These are phyloP conservation scores for Globodera ellingtonae DNA, from an alignment of 1,140 invertebrate genomes.

Conservation along the genomic window DNA sequence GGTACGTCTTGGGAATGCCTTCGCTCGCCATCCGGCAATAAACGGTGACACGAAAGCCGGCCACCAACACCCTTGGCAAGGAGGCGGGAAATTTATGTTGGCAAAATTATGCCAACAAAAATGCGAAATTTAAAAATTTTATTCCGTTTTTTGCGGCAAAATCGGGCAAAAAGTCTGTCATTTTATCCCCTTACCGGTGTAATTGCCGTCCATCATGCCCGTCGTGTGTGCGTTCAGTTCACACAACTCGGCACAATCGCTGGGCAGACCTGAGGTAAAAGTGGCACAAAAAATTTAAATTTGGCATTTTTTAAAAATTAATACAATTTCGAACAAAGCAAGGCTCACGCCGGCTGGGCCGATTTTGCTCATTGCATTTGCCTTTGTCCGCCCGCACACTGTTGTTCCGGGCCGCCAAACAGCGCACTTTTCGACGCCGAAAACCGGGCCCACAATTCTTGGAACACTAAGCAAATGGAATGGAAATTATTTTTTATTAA, in stretches of 20 bases:
- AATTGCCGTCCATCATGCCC: constrained; percentile 56
- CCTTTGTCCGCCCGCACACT: constrained; percentile 36
- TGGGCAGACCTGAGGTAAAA: constrained; percentile 41
- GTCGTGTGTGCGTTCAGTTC: constrained; percentile 32
- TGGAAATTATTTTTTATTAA: neutral
- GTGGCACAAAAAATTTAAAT: constrained; percentile 13
- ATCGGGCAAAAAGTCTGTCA: no score
- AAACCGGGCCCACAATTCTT: constrained; percentile 59
- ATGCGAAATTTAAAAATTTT: no score
- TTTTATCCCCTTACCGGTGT: constrained; percentile 35
- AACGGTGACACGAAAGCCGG: constrained; percentile 59
- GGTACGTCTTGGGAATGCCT: constrained; percentile 60
- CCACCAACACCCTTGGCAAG: constrained; percentile 48
- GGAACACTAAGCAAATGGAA: constrained; percentile 53
- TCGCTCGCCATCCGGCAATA: constrained; percentile 64
- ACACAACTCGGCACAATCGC: constrained; percentile 57
- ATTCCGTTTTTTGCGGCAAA: no score
- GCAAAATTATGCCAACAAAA: no score
- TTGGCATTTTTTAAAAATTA: no score
- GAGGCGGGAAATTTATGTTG: no score
- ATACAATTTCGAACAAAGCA: constrained; percentile 64
- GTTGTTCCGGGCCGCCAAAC: constrained; percentile 28
- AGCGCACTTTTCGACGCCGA: constrained; percentile 49
- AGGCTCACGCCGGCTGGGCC: constrained; percentile 53
- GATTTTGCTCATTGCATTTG: constrained; percentile 34